Evolutionary conservation across 2,888 invertebrate genomes (phyloP).

Genomic region (Hofmannophila pseudospretella): DNA sequence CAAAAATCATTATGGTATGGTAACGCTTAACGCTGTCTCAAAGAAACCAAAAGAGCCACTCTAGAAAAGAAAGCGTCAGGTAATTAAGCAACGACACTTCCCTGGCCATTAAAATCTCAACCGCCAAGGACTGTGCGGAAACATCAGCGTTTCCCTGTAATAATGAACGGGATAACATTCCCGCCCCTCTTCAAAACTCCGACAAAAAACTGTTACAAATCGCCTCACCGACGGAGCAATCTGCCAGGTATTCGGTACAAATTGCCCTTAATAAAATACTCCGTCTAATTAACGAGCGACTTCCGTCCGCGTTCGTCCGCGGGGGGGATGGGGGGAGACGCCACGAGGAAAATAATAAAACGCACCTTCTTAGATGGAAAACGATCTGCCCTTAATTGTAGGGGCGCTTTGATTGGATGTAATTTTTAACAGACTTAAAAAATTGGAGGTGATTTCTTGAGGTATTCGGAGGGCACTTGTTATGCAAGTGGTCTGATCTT

Average conservation of each 20-base stretch:
- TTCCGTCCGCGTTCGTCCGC: conserved; percentile 13
- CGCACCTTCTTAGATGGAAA: conserved; percentile 62
- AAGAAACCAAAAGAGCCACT: not conserved
- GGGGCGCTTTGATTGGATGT: conserved; percentile 20
- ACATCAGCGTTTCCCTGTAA: conserved; percentile 5
- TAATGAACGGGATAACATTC: conserved; percentile 6
- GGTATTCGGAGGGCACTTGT: too few species aligned
- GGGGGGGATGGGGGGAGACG: conserved; percentile 6
- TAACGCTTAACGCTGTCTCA: too few species aligned
- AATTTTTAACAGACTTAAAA: conserved; percentile 12
- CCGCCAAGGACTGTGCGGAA: not conserved
- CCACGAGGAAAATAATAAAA: conserved; percentile 62
- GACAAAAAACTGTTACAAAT: conserved; percentile 37
- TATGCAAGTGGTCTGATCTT: too few species aligned
- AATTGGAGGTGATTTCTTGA: not conserved
- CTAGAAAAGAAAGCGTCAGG: not conserved
- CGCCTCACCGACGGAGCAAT: conserved; percentile 38
- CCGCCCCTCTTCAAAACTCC: conserved; percentile 22
- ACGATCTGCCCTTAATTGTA: conserved; percentile 60
- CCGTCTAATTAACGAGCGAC: conserved; percentile 61
- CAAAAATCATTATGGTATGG: too few species aligned
- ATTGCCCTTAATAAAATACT: conserved; percentile 73
- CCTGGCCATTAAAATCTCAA: not conserved
- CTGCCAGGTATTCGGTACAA: conserved; percentile 68
- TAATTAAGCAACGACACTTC: not conserved